These are phyloP conservation scores for Notodonta dromedarius DNA, from an alignment of 2,888 invertebrate species.

Conservation along the genomic window DNA sequence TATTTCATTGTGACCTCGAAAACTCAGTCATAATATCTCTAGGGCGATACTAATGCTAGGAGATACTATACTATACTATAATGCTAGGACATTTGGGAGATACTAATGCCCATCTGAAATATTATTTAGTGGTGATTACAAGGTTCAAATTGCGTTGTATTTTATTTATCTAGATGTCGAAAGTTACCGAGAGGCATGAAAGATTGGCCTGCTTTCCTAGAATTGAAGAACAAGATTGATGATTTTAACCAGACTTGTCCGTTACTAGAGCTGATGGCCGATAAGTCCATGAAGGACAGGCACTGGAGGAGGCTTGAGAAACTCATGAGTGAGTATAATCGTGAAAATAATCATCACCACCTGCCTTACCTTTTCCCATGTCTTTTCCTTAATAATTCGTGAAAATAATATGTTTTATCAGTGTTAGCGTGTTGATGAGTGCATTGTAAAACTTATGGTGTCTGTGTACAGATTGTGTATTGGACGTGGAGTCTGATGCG, in stretches of 20 bases:
- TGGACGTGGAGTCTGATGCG: slow-evolving; percentile 91
- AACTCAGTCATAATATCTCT: too few species aligned
- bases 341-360: slow-evolving; percentile 1
- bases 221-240: slow-evolving; percentile 94
- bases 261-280: slow-evolving; percentile 93
- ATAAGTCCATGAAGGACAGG: slow-evolving; percentile 92
- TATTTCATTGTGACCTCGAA: too few species aligned
- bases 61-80: too few species aligned
- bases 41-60: too few species aligned
- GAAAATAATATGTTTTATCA: neutral
- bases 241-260: slow-evolving; percentile 96
- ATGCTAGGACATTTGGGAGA: too few species aligned
- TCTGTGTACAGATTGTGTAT: slow-evolving; percentile 79
- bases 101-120: too few species aligned
- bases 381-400: too few species aligned
- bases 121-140: too few species aligned
- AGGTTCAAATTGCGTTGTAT: too few species aligned
- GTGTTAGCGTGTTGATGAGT: neutral
- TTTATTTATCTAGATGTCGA: slow-evolving; percentile 85
- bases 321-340: slow-evolving; percentile 64
- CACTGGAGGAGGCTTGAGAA: slow-evolving; percentile 88
- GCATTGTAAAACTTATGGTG: neutral
- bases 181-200: slow-evolving; percentile 93
- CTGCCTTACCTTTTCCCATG: too few species aligned
- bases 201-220: slow-evolving; percentile 94